These are phyloP conservation scores for Phenganax subtilis DNA, from an alignment of 92 coral and sea anemone species.

Conservation along the genomic window DNA sequence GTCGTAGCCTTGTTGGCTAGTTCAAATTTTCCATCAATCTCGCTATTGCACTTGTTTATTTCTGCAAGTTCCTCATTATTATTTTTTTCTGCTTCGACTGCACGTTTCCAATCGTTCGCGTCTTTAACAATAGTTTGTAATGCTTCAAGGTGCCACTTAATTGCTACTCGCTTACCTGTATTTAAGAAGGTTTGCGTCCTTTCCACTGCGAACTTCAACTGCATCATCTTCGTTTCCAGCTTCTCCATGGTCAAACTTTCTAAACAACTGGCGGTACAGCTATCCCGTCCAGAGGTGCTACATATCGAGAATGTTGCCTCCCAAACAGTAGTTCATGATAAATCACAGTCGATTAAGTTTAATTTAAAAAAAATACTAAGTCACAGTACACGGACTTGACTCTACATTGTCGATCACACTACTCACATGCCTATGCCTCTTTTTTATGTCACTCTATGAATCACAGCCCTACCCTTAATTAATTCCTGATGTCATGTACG, in stretches of 20 bases:
- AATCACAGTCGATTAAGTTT: too few species aligned
- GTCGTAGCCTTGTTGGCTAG: not conserved
- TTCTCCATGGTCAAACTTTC: not conserved
- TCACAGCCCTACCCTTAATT: too few species aligned
- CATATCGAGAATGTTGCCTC: too few species aligned
- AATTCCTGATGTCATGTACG: too few species aligned
- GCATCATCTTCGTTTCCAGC: constrained; percentile 3
- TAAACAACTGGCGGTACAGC: too few species aligned
- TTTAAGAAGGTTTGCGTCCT: not conserved
- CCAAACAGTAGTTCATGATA: too few species aligned
- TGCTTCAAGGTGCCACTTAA: constrained; percentile 14
- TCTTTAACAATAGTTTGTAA: not conserved
- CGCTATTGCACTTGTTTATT: not conserved
- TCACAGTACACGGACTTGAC: too few species aligned
- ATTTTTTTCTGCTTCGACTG: not conserved
- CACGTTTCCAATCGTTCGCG: not conserved
- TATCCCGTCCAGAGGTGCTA: too few species aligned
- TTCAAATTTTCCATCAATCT: constrained; percentile 1
- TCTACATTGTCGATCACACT: too few species aligned
- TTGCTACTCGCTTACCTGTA: not conserved
- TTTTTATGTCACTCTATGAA: too few species aligned
- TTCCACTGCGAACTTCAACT: not conserved
- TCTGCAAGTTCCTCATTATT: not conserved
- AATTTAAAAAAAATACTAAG: too few species aligned
- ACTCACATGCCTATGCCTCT: too few species aligned